Base-by-base conservation (phyloP, 2,113 vertebrate genomes). In the Myotis brandtii region DNA sequence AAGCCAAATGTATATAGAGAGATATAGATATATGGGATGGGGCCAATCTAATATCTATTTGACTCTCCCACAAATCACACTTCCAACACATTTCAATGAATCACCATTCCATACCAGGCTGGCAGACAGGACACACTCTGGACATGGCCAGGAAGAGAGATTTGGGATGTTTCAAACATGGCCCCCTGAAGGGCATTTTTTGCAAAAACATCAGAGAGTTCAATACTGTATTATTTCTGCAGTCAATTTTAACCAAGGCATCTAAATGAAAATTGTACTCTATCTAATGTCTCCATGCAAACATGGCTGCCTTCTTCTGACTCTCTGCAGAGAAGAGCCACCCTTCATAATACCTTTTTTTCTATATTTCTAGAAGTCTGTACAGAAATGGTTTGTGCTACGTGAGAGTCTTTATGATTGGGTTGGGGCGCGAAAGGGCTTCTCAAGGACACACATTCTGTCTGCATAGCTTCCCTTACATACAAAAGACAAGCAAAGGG, bases 21-120 rank as follows among this genome's bases (percentile, higher is more conserved):
- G 93, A 95, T 73, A 81, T 72, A 95, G 93, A 97, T 97, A 95
- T 97, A 89, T 73, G 73, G 85, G 59, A 97, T 83, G 37, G 77
- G 73, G 40, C 59, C 94, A 94, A 93, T 95, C 64, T 97, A 89
- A 94, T 97, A 93, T 96, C 37, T 94, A 21, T 94, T 95, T 97
- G 95, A 97, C 66, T 95, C 87, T 52, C 66, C 94, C 66, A 69
- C 86, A 93, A 93, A 96, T 95, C 83, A 91, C 59, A 95, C 95
- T 95, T 77, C 59, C 37, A 95, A 77, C 37, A 95, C 52, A 80
- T 95, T 96, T 93, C 88, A 48, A 30, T 93, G 91, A 95, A 91
- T 95, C 91, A 81, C 25, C 0, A 2, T 89, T 88, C 89, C 79
- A 91, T 34, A 62, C 66, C 89, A 91, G 37, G 6, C 43, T 93